Percentiles rank a stretch among this genome's conserved stretches.
Conservation (phyloP, 2,113 vertebrate species). For the Anser brachyrhynchus region DNA sequence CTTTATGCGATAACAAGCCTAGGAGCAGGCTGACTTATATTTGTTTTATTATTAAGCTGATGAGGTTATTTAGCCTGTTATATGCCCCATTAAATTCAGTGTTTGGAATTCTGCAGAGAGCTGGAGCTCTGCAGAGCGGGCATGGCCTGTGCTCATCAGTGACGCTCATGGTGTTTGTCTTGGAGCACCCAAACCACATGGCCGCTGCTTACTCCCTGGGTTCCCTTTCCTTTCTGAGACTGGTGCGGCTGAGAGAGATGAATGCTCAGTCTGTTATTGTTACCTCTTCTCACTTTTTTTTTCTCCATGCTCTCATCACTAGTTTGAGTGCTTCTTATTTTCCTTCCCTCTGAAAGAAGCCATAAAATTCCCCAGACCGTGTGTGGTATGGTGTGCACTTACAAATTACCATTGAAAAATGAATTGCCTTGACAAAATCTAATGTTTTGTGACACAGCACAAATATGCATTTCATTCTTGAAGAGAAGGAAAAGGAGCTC, state of each 20-base stretch:
- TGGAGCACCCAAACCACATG: not conserved
- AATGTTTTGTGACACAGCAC: conserved; percentile 94
- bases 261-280: conserved; percentile 18
- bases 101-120: not conserved
- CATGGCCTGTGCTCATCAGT: not conserved
- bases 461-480: conserved; percentile 85
- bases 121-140: not conserved
- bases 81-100: conserved; percentile 44
- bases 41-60: conserved; percentile 43
- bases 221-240: not conserved
- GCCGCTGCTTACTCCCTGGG: not conserved
- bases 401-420: conserved; percentile 86
- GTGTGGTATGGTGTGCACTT: conserved; percentile 69
- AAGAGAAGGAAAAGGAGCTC: conserved; percentile 83
- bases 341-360: conserved; percentile 24
- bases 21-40: not conserved
- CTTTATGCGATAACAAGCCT: not conserved
- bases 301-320: not conserved
- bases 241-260: not conserved
- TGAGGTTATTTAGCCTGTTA: conserved; percentile 51
- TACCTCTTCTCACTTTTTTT: not conserved
- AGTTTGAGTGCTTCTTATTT: conserved; percentile 36
- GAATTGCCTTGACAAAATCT: conserved; percentile 87
- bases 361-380: conserved; percentile 58
- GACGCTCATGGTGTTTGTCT: not conserved